These are phyloP conservation scores for Myzus persicae DNA, from an alignment of 1,140 invertebrate species.

Conservation along the genomic window DNA sequence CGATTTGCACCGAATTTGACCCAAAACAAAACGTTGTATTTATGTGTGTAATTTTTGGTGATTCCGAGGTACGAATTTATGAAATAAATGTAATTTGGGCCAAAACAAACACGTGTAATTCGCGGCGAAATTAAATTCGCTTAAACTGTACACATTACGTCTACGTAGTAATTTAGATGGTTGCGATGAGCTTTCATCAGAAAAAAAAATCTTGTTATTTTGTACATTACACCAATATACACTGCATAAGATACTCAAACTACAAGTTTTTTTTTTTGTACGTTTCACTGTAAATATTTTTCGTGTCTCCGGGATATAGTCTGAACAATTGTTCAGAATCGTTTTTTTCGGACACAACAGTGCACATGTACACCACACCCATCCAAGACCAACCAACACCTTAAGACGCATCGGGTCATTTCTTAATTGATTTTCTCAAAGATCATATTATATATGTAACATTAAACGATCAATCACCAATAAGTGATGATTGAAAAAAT, in stretches of 20 bases:
- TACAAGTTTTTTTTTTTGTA: neutral
- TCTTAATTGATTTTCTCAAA: neutral
- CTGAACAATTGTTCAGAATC: neutral
- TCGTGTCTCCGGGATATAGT: neutral
- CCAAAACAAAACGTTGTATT: slow-evolving; percentile 6
- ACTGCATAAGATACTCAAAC: neutral
- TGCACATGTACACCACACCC: no score
- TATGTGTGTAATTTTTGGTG: neutral
- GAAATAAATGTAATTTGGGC: slow-evolving; percentile 7
- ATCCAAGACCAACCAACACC: neutral
- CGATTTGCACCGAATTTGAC: neutral
- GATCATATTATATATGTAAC: no score
- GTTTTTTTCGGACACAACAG: neutral
- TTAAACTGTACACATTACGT: neutral
- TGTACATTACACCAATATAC: no score
- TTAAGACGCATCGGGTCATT: neutral
- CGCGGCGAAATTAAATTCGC: neutral
- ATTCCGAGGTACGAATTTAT: neutral
- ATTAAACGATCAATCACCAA: neutral
- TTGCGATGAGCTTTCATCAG: neutral
- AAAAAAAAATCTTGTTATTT: neutral
- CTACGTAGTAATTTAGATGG: neutral
- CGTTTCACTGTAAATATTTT: neutral
- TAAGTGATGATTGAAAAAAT: neutral
- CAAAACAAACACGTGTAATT: neutral